Evolutionary conservation across 2,888 invertebrate genomes (phyloP).

Genomic region (Poecilus cupreus): DNA sequence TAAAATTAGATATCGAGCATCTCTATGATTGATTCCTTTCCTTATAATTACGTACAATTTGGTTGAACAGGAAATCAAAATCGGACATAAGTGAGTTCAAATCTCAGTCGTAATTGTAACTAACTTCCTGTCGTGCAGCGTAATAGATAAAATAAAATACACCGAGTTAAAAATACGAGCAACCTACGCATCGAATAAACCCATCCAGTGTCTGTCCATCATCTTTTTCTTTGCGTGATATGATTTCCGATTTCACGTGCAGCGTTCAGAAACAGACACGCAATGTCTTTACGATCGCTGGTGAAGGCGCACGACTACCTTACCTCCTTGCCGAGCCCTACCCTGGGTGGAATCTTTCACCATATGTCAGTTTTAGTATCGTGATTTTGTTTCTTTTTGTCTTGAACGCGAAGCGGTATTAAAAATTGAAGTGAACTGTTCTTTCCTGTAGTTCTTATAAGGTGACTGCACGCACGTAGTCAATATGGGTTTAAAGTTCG

Average conservation of each 20-base stretch:
- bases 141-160: too few relatives aligned
- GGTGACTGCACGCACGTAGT: slow-evolving; percentile 11
- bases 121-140: too few relatives aligned
- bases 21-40: too few relatives aligned
- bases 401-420: slow-evolving; percentile 16
- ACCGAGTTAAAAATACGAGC: too few relatives aligned
- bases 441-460: background rate
- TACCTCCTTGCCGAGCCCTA: background rate
- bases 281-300: slow-evolving; percentile 29
- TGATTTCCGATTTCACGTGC: slow-evolving; percentile 39
- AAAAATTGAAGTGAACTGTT: slow-evolving; percentile 40
- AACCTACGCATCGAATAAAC: slow-evolving; percentile 12
- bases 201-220: slow-evolving; percentile 39
- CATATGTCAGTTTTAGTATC: slow-evolving; percentile 47
- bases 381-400: slow-evolving; percentile 38
- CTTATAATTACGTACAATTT: too few relatives aligned
- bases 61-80: too few relatives aligned
- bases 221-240: slow-evolving; percentile 43
- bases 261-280: slow-evolving; percentile 25
- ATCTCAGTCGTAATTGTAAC: too few relatives aligned
- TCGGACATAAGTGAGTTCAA: too few relatives aligned
- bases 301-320: background rate
- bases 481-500: background rate
- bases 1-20: too few relatives aligned
- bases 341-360: slow-evolving; percentile 36